These are phyloP conservation scores for Standfussiana lucernea DNA, from an alignment of 2,888 invertebrate genomes.

Conservation along the genomic window DNA sequence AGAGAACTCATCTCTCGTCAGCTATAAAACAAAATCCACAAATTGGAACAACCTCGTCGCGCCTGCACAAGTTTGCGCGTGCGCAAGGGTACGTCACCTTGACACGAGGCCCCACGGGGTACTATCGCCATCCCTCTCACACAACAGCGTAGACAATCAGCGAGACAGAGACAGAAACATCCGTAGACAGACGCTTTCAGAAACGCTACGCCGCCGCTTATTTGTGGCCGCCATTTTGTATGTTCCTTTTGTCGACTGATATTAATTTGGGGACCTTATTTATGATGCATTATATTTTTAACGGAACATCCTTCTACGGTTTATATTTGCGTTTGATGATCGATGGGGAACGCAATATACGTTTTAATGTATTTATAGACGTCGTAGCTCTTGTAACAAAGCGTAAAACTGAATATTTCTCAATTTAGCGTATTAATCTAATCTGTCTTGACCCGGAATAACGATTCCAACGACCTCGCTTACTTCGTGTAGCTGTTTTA, in stretches of 20 bases:
- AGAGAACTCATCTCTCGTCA: constrained; percentile 50
- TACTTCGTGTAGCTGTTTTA: constrained; percentile 13
- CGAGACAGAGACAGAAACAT: constrained; percentile 77
- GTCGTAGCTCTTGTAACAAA: constrained; percentile 1
- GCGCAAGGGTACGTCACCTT: constrained; percentile 88
- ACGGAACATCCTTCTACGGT: constrained; percentile 33
- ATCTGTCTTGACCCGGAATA: constrained; percentile 66
- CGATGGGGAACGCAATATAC: constrained; percentile 5
- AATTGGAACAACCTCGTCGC: constrained; percentile 72
- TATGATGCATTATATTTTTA: constrained; percentile 57
- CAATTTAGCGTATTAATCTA: constrained; percentile 65
- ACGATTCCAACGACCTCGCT: constrained; percentile 56
- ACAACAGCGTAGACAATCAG: constrained; percentile 77
- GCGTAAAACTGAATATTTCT: constrained; percentile 52
- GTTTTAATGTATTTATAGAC: constrained; percentile 29
- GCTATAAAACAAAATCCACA: constrained; percentile 70
- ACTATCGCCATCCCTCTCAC: constrained; percentile 77
- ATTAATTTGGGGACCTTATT: constrained; percentile 76
- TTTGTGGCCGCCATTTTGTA: constrained; percentile 85
- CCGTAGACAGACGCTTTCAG: constrained; percentile 90
- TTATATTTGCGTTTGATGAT: constrained; percentile 16
- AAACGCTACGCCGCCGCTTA: constrained; percentile 88
- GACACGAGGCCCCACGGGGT: constrained; percentile 87
- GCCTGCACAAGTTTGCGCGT: constrained; percentile 73
- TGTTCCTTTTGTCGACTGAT: constrained; percentile 82